Percentiles rank a stretch among this genome's conserved stretches.
Conservation (phyloP, 2,888 invertebrate genomes). For the Drosophila gaucha region DNA sequence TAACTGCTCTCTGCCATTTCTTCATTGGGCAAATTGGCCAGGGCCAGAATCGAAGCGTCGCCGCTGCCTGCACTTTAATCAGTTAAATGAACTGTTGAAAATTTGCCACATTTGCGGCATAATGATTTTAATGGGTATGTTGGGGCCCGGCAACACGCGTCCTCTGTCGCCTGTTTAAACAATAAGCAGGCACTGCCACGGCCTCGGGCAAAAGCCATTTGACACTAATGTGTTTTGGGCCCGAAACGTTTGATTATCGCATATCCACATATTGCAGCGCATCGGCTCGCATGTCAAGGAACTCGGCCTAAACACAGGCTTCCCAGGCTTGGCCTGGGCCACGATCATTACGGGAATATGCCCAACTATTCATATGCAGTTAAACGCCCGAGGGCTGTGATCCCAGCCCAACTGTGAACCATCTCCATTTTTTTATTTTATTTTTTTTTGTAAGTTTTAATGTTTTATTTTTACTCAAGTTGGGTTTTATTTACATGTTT, state of each 20-base stretch:
- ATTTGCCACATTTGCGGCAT: constrained; percentile 71
- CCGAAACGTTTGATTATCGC: constrained; percentile 62
- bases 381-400: constrained; percentile 34
- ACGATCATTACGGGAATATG: constrained; percentile 20
- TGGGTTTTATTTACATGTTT: not conserved
- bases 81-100: constrained; percentile 81
- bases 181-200: constrained; percentile 41
- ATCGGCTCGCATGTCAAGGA: constrained; percentile 53
- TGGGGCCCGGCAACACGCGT: constrained; percentile 41
- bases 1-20: constrained; percentile 42
- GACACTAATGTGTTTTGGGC: constrained; percentile 68
- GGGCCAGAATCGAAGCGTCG: constrained; percentile 37
- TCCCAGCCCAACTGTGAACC: constrained; percentile 2
- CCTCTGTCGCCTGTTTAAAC: constrained; percentile 69
- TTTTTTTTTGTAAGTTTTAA: constrained; percentile 1
- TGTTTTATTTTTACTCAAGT: constrained; percentile 3
- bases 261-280: constrained; percentile 7
- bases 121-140: constrained; percentile 56
- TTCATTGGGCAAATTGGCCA: constrained; percentile 60
- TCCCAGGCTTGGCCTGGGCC: not conserved
- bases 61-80: constrained; percentile 64
- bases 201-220: constrained; percentile 51
- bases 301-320: constrained; percentile 41
- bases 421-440: constrained; percentile 1
- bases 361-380: constrained; percentile 26